phyloP scores from a whole-genome alignment of 2,113 vertebrate species.

The Notarius quadriscutis region DNA sequence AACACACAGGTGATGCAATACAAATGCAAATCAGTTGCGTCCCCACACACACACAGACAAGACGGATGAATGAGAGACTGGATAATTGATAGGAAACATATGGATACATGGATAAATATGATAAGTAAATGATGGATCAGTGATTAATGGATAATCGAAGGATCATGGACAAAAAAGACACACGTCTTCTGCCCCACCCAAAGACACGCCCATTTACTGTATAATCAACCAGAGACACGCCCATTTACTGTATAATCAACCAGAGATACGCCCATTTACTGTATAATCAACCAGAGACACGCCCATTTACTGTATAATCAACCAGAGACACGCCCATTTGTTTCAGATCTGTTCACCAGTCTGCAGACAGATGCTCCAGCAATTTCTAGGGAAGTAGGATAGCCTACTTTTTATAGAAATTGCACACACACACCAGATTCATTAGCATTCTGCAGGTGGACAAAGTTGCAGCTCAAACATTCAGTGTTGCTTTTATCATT shows the following conservation, averaged over 20 bases:
- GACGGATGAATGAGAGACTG: neutral
- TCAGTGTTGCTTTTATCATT: neutral
- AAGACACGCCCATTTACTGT: neutral
- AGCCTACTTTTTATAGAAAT: conserved; percentile 8
- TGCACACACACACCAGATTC: neutral
- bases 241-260: neutral
- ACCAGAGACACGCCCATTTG: neutral
- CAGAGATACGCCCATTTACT: neutral
- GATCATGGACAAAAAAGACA: neutral
- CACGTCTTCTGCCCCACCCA: neutral
- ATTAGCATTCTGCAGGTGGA: conserved; percentile 28
- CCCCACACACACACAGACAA: neutral
- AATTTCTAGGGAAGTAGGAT: neutral
- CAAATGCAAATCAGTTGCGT: neutral
- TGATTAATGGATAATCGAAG: neutral
- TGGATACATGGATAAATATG: neutral
- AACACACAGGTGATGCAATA: conserved; percentile 22
- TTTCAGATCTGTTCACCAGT: neutral
- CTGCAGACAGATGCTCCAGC: neutral
- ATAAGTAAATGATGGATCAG: neutral
- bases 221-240: neutral
- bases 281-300: neutral
- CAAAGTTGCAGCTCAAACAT: conserved; percentile 4
- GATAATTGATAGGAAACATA: neutral
- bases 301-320: neutral